A percentile compares a stretch with the other conserved stretches of the same genome.
Conservation (phyloP, 2,888 invertebrate genomes). For the Atethmia centrago region DNA sequence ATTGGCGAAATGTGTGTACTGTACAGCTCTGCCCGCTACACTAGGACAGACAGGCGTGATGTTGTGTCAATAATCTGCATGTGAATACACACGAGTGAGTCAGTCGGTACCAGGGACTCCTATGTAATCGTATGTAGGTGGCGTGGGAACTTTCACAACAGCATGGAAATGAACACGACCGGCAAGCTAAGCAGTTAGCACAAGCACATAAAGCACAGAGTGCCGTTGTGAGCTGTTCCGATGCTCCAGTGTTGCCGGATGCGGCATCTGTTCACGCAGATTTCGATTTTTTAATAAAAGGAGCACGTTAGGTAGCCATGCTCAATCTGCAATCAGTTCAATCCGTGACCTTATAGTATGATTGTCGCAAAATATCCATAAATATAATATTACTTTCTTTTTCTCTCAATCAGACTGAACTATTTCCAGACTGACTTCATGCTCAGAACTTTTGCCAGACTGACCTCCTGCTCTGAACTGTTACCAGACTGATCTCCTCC, state of each 20-base stretch:
- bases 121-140: background rate
- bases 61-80: conserved; percentile 13
- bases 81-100: conserved; percentile 19
- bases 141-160: conserved; percentile 34
- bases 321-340: background rate
- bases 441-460: background rate
- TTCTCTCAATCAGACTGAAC: background rate
- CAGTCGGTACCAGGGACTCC: conserved; percentile 6
- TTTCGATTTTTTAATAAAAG: background rate
- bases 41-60: background rate
- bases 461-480: background rate
- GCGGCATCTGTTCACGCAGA: background rate
- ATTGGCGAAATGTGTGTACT: background rate
- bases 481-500: no score
- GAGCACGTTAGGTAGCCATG: background rate
- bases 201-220: background rate
- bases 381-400: background rate
- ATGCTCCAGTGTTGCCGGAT: background rate
- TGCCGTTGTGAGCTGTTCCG: background rate
- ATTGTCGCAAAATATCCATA: background rate
- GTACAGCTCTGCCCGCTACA: background rate
- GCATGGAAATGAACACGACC: conserved; percentile 1
- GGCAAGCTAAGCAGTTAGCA: conserved; percentile 2
- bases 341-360: background rate
- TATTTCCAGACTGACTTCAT: no score